Conservation (phyloP, 2,113 vertebrate genomes). For the Euleptes europaea region DNA sequence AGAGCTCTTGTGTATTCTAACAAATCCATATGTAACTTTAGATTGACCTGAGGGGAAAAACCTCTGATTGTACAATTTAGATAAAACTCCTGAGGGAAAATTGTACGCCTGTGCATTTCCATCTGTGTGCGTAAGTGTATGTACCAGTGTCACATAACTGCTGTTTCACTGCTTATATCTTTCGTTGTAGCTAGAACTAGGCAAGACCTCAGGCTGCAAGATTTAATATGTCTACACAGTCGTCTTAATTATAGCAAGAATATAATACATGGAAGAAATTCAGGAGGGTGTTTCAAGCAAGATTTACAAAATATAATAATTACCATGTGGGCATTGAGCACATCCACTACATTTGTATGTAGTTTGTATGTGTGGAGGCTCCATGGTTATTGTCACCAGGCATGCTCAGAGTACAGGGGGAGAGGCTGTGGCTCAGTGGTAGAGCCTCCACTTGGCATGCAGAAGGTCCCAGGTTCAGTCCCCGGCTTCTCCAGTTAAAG, state of each 20-base stretch:
- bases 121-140: background rate
- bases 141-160: background rate
- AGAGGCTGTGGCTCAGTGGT: no score
- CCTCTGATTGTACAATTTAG: background rate
- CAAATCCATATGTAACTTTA: background rate
- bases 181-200: background rate
- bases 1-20: background rate
- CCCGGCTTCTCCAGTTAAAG: no score
- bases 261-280: background rate
- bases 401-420: no score
- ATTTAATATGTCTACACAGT: background rate
- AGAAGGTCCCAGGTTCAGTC: no score
- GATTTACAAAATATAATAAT: background rate
- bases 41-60: background rate
- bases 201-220: background rate
- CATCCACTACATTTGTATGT: no score
- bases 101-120: background rate
- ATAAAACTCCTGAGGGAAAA: background rate
- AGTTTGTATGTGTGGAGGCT: no score
- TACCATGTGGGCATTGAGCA: no score
- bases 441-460: no score
- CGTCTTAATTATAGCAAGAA: background rate
- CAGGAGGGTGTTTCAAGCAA: background rate
- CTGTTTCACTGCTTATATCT: background rate
- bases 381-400: no score